Evolutionary conservation across 2,797 vertebrate species (phyloP).

Genomic region (Semaprochilodus insignis): DNA sequence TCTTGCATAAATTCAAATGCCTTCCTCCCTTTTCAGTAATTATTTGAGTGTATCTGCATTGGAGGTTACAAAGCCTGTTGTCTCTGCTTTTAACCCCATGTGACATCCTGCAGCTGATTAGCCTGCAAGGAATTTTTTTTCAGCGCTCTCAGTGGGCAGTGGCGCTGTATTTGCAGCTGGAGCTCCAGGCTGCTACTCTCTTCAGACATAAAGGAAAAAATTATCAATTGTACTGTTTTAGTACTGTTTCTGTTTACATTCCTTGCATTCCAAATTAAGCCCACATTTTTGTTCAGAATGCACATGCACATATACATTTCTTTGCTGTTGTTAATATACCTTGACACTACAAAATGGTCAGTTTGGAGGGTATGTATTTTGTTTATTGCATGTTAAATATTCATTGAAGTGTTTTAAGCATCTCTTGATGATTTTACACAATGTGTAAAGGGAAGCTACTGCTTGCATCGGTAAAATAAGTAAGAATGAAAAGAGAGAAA

Average conservation of each 20-base stretch:
- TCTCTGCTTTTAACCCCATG: constrained; percentile 64
- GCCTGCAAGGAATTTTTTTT: constrained; percentile 36
- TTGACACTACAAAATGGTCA: background rate
- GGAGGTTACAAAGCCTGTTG: constrained; percentile 66
- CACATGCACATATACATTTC: background rate
- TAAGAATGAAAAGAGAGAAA: no score
- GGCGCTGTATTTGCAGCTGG: constrained; percentile 37
- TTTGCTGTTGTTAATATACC: background rate
- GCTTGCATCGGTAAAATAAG: no score
- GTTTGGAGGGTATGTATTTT: no score
- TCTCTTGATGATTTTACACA: no score
- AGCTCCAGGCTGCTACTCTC: constrained; percentile 16
- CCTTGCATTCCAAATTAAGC: background rate
- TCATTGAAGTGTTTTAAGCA: no score
- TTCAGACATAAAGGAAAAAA: constrained; percentile 19
- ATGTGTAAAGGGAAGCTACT: no score
- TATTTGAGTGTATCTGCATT: constrained; percentile 65
- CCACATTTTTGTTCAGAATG: background rate
- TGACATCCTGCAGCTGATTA: constrained; percentile 66
- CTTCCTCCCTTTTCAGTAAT: constrained; percentile 57
- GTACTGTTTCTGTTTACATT: background rate
- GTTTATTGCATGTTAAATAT: no score
- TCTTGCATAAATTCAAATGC: constrained; percentile 65
- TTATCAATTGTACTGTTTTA: constrained; percentile 4
- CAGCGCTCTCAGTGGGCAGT: constrained; percentile 40